Evolutionary conservation across 2,113 vertebrate genomes (phyloP), one percentile per base, ranked within the genome.

Genomic region (Silurus asotus): DNA sequence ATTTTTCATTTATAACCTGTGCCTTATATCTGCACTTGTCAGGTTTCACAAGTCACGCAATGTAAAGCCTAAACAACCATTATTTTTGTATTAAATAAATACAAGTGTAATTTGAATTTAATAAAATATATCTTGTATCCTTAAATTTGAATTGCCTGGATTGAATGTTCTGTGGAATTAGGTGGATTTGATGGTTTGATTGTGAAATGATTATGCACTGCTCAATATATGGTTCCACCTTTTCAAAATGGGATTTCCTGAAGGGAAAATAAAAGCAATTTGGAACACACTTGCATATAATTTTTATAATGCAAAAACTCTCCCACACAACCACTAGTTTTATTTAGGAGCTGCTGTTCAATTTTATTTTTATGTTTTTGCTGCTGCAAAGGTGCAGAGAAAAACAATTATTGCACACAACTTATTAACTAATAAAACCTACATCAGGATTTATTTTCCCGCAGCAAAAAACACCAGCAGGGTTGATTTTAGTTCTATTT

Each of bases 21-120:
- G 78, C 85, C 85, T 86, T 86, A 80, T 49, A 62, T 67, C 10
- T 17, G 64, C 45, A 81, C 17, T 61, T 61, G 25, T 69, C 15
- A 78, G 49, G 25, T 76, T 84, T 58, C 70, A 84, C 72, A 53
- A 56, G 17, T 23, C 37, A 72, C 74, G 45, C 78, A 81, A 56
- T 74, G 78, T 72, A 86, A 74, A 86, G 65, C 20, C 56, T 72
- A 61, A 86, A 53, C n/a, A 82, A 69, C 49, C 61, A 82, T 37
- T 86, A 81, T 86, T 81, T 86, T 86, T 81, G 8, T 74, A 70
- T 86, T 61, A 74, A 86, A 86, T 81, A 74, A 86, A 58, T 13
- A 74, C 6, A 74, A 8, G 8, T 79, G 5, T 85, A 78, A 79
- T 85, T 67, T 15, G 77, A 45, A 6, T 56, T 25, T 14, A 7